phyloP scores from a whole-genome alignment of 2,888 invertebrate genomes.

The Sepioteuthis lessoniana region DNA sequence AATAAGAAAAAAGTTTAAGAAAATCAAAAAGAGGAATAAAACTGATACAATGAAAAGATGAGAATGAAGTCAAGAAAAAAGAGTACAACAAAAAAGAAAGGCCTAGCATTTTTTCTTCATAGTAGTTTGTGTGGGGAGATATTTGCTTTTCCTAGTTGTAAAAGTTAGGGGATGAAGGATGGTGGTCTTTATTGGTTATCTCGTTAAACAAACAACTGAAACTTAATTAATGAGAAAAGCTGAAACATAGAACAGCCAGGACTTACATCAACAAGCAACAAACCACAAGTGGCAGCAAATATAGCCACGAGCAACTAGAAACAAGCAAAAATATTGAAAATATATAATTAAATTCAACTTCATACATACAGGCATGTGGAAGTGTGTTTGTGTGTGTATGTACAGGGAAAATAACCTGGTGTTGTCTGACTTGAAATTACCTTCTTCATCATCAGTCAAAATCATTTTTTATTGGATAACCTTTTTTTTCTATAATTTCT shows the following conservation, averaged over 20 bases:
- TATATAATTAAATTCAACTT: background rate
- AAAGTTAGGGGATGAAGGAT: background rate
- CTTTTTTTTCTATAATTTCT: background rate
- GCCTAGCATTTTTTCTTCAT: background rate
- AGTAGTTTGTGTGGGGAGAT: background rate
- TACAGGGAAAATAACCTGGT: background rate
- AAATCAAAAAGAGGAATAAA: background rate
- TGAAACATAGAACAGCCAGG: background rate
- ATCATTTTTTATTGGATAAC: background rate
- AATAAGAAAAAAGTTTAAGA: background rate
- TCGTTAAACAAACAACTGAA: conserved; percentile 23
- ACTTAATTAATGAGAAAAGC: conserved; percentile 10
- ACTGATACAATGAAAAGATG: background rate
- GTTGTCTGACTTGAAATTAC: background rate
- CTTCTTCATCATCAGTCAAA: background rate
- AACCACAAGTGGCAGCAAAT: background rate
- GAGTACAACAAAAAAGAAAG: background rate
- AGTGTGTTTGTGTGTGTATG: background rate
- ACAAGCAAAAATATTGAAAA: background rate
- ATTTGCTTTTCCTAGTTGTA: background rate
- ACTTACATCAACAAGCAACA: conserved; percentile 1
- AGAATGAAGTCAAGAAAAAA: background rate
- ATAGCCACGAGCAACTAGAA: background rate
- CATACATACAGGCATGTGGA: no score
- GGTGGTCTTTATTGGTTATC: background rate